Percentiles rank a stretch among this genome's conserved stretches.
These are phyloP conservation scores for Rotaria magnacalcarata DNA, from an alignment of 2,888 invertebrate species.

Conservation along the genomic window DNA sequence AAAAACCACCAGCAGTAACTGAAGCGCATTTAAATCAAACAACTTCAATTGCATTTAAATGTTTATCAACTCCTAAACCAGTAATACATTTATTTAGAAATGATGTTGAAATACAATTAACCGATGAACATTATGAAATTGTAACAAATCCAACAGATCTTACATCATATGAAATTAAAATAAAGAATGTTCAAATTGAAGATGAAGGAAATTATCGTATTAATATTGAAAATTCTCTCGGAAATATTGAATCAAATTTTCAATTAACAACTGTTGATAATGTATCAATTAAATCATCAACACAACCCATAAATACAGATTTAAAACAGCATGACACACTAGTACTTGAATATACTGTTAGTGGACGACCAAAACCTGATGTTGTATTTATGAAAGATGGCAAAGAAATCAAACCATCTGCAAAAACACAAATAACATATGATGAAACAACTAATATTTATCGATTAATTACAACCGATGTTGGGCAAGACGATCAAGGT, in stretches of 20 bases:
- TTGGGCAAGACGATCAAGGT: conserved; percentile 37
- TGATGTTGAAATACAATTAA: neutral
- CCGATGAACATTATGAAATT: conserved; percentile 5
- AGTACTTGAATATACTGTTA: neutral
- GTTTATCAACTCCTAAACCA: conserved; percentile 12
- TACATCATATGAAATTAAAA: neutral
- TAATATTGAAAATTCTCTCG: neutral
- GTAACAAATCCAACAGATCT: neutral
- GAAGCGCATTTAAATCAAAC: neutral
- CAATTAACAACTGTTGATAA: neutral
- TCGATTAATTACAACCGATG: conserved; percentile 28
- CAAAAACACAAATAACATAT: conserved; percentile 16
- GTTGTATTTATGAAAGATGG: neutral
- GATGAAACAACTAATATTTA: neutral
- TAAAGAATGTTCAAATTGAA: neutral
- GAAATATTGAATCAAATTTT: neutral
- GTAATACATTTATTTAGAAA: neutral
- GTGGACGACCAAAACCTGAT: conserved; percentile 16
- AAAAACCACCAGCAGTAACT: neutral
- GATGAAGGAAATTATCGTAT: conserved; percentile 1
- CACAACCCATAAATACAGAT: neutral
- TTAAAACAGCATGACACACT: conserved; percentile 15
- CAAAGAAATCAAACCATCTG: neutral
- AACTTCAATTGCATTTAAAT: neutral
- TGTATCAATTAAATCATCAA: neutral